Percentiles rank a stretch among this genome's conserved stretches.
Conservation (phyloP, 2,113 vertebrate species). For the Ginglymostoma cirratum region DNA sequence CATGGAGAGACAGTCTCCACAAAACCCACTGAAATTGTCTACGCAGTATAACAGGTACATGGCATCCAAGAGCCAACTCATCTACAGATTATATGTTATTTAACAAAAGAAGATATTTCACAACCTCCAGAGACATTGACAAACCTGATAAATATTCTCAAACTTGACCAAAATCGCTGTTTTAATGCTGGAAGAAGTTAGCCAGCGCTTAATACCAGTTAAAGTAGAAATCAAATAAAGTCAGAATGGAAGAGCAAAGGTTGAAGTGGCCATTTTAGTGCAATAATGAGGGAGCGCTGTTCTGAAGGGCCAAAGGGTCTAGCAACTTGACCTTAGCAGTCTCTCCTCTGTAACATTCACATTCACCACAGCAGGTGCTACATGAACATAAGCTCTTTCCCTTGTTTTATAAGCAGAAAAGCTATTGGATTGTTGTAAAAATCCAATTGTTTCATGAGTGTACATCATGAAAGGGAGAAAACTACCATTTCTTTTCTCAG, state of each 20-base stretch:
- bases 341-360: background rate
- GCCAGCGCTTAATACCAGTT: background rate
- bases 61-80: too few relatives aligned
- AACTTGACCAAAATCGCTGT: background rate
- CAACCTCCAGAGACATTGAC: background rate
- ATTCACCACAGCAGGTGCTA: background rate
- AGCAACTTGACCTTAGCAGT: background rate
- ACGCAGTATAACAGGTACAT: too few relatives aligned
- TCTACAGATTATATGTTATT: background rate
- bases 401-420: background rate
- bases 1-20: too few relatives aligned
- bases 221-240: background rate
- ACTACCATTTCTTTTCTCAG: background rate
- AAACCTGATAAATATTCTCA: background rate
- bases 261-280: background rate
- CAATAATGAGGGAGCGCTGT: background rate
- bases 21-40: too few relatives aligned
- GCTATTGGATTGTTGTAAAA: background rate
- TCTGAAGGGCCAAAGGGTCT: too few relatives aligned
- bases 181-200: background rate
- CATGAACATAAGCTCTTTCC: background rate
- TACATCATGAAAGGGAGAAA: background rate
- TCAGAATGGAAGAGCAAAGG: background rate
- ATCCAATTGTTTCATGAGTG: background rate
- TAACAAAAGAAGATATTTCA: background rate